Conservation (phyloP, 2,113 vertebrate species). For the Paracanthobrama guichenoti region DNA sequence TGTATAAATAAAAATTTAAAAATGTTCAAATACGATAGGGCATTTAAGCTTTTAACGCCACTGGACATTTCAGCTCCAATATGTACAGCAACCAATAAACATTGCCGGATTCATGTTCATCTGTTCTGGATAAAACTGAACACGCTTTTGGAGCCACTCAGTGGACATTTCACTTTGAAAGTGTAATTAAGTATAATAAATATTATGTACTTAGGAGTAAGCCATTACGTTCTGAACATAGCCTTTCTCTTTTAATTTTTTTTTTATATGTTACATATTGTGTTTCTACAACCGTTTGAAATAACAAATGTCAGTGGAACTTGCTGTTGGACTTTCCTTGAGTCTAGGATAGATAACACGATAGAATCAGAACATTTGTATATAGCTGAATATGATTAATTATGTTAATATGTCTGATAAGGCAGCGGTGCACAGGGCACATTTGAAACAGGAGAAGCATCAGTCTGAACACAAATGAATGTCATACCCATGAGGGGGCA, state of each 20-base stretch:
- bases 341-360: background rate
- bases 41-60: background rate
- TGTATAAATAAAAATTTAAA: too few species aligned
- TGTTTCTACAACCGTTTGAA: background rate
- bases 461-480: constrained; percentile 42
- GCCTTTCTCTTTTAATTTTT: too few species aligned
- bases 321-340: background rate
- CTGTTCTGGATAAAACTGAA: too few species aligned
- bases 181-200: too few species aligned
- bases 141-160: too few species aligned
- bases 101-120: too few species aligned
- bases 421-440: background rate
- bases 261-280: background rate
- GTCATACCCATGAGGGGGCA: constrained; percentile 31
- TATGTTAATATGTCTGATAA: background rate
- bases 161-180: too few species aligned
- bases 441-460: constrained; percentile 45
- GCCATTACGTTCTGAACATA: too few species aligned
- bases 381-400: background rate
- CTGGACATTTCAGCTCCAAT: too few species aligned
- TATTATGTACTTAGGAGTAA: too few species aligned
- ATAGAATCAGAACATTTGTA: background rate
- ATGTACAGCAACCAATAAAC: too few species aligned
- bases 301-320: background rate
- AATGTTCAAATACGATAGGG: too few species aligned